Conservation (phyloP, 2,797 vertebrate genomes). For the Alca torda region DNA sequence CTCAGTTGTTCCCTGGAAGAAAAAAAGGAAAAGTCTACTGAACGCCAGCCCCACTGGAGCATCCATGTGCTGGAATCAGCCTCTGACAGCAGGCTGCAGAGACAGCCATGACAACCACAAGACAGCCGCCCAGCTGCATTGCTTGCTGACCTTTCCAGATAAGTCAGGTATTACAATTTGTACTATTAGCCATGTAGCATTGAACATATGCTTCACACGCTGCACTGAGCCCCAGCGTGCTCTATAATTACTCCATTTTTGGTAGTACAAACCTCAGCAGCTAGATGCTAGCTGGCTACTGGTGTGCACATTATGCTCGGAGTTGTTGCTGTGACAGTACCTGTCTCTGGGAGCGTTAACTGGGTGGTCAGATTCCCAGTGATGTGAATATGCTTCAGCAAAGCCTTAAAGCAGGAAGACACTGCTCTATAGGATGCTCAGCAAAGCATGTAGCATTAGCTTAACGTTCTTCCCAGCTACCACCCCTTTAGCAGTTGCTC, state of each 20-base stretch:
- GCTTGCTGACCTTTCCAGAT: background rate
- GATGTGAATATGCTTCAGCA: background rate
- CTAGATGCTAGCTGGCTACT: background rate
- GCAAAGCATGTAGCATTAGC: background rate
- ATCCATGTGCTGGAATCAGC: background rate
- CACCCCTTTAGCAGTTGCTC: background rate
- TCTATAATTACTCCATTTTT: background rate
- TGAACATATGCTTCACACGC: background rate
- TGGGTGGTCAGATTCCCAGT: background rate
- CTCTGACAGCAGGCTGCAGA: background rate
- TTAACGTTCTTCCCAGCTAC: background rate
- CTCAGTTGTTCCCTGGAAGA: background rate
- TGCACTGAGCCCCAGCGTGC: background rate
- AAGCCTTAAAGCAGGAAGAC: background rate
- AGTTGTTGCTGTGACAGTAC: background rate
- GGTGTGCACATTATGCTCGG: background rate
- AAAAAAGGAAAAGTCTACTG: background rate
- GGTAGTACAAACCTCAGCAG: background rate
- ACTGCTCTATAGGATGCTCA: background rate
- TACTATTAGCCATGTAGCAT: background rate
- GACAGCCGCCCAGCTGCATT: background rate
- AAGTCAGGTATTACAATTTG: background rate
- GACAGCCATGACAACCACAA: background rate
- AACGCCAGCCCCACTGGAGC: background rate
- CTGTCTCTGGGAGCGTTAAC: background rate